Evolutionary conservation across 1,140 invertebrate species (phyloP).

Genomic region (Harpegnathos saltator): DNA sequence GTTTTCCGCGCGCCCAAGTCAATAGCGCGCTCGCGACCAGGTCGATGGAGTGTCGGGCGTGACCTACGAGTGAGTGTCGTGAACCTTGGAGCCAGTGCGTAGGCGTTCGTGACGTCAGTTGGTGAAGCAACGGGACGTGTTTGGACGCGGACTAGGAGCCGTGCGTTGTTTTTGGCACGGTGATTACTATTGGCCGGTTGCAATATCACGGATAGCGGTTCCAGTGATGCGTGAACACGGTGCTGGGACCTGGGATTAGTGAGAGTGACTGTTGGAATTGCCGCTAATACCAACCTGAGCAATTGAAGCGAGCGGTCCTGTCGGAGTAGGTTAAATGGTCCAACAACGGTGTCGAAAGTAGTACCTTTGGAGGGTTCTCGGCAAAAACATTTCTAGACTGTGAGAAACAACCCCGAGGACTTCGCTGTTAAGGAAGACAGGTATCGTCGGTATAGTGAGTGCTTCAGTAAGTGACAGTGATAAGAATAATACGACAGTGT

Average conservation of each 20-base stretch:
- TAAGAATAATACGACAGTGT: neutral
- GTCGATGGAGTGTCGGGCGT: constrained; percentile 57
- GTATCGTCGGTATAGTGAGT: neutral
- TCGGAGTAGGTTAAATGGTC: too few relatives aligned
- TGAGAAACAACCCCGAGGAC: too few relatives aligned
- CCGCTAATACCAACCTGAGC: too few relatives aligned
- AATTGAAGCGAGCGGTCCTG: too few relatives aligned
- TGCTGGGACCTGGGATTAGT: constrained; percentile 6
- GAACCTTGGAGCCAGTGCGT: constrained; percentile 47
- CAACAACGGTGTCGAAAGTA: too few relatives aligned
- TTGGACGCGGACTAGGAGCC: too few relatives aligned
- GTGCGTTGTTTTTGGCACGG: constrained; percentile 23
- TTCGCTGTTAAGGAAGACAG: too few relatives aligned
- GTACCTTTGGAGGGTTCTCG: too few relatives aligned
- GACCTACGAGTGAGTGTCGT: constrained; percentile 60
- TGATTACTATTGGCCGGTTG: neutral
- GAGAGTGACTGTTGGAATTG: constrained; percentile 1
- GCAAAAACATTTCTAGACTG: too few relatives aligned
- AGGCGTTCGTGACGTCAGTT: constrained; percentile 42
- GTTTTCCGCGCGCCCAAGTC: neutral
- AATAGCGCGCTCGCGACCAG: constrained; percentile 6
- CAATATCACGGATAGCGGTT: neutral
- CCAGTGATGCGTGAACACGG: constrained; percentile 40
- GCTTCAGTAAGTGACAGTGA: neutral
- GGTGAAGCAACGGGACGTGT: constrained; percentile 18